Percentiles rank a stretch among this genome's conserved stretches.
phyloP scores from a whole-genome alignment of 2,797 vertebrate species.

The Apogon hyalosoma region DNA sequence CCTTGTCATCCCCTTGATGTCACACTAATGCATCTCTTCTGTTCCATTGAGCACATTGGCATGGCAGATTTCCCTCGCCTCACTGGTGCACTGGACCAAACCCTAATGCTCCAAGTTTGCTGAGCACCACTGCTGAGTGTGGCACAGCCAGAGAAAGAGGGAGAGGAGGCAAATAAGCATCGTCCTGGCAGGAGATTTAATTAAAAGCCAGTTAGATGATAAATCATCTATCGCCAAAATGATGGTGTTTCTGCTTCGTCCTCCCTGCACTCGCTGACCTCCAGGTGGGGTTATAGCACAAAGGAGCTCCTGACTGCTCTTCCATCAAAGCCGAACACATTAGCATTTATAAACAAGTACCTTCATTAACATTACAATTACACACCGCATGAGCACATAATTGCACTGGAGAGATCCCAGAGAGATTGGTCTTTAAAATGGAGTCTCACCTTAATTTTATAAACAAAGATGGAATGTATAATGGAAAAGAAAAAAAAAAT shows the following conservation, averaged over 20 bases:
- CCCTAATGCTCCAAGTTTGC: constrained; percentile 72
- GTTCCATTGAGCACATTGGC: constrained; percentile 80
- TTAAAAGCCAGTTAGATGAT: constrained; percentile 73
- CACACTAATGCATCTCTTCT: constrained; percentile 83
- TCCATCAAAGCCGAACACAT: constrained; percentile 72
- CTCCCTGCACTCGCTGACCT: constrained; percentile 55
- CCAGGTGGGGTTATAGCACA: constrained; percentile 66
- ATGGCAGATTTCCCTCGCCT: constrained; percentile 77
- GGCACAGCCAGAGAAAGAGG: constrained; percentile 27
- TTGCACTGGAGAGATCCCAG: constrained; percentile 65
- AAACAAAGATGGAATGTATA: constrained; percentile 45
- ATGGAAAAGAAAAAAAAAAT: constrained; percentile 40
- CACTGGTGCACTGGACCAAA: constrained; percentile 70
- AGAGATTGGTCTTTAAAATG: constrained; percentile 69
- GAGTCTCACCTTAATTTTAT: constrained; percentile 66
- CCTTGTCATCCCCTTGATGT: constrained; percentile 68
- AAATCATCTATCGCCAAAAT: constrained; percentile 66
- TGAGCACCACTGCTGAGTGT: constrained; percentile 34
- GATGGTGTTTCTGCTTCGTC: constrained; percentile 47
- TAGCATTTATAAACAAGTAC: constrained; percentile 80
- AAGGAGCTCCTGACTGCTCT: constrained; percentile 55
- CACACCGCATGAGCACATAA: constrained; percentile 73
- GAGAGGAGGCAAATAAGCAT: constrained; percentile 40
- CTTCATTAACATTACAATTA: constrained; percentile 83
- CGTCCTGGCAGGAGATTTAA: constrained; percentile 63